phyloP scores from a whole-genome alignment of 2,797 vertebrate genomes.

The Otolemur crassicaudatus region DNA sequence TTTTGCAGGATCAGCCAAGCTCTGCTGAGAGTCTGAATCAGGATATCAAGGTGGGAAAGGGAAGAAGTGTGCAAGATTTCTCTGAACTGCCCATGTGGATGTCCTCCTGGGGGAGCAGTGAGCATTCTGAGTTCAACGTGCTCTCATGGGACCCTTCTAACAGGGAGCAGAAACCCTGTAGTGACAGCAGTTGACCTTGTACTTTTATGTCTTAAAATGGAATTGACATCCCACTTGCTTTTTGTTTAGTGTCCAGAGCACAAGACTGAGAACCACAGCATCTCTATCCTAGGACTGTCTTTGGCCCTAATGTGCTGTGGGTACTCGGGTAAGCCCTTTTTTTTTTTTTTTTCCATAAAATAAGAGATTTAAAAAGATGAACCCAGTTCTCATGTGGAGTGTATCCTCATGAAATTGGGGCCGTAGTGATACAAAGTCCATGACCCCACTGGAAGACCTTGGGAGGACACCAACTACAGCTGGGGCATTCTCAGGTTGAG shows the following conservation, averaged over 20 bases:
- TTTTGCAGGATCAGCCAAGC: background rate
- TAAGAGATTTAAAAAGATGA: background rate
- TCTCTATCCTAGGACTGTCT: background rate
- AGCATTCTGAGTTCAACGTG: background rate
- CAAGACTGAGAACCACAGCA: background rate
- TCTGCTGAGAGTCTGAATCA: background rate
- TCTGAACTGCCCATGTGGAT: background rate
- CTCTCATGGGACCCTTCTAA: background rate
- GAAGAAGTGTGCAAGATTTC: background rate
- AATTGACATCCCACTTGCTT: background rate
- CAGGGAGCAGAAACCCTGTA: background rate
- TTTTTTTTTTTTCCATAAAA: background rate
- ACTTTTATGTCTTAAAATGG: background rate
- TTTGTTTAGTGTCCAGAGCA: background rate
- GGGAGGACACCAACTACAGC: background rate
- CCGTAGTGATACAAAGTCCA: background rate
- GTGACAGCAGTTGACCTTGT: rapidly evolving
- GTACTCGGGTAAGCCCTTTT: background rate
- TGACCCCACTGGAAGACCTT: too few relatives aligned
- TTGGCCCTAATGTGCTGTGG: background rate
- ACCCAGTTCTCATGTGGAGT: background rate
- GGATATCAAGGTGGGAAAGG: rapidly evolving
- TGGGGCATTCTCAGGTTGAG: background rate
- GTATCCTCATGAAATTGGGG: background rate
- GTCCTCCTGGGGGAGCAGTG: background rate